Evolutionary conservation across 2,113 vertebrate genomes (phyloP).

Genomic region (Pandion haliaetus): DNA sequence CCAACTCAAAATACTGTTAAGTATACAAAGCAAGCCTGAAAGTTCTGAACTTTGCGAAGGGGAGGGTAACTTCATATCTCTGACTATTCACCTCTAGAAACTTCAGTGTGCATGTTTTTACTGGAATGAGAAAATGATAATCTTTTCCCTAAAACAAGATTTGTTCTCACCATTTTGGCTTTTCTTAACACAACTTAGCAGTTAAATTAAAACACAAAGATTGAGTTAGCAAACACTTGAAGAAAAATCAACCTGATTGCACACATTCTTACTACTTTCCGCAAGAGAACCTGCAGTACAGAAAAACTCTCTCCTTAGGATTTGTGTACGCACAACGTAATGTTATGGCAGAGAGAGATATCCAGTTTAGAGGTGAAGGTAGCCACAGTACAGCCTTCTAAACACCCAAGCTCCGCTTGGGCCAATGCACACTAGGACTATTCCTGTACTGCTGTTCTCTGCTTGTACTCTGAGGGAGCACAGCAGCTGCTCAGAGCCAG

Average conservation of each 20-base stretch:
- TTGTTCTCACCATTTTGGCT: not conserved
- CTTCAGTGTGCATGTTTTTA: not conserved
- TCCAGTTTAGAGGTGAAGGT: not conserved
- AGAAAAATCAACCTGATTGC: not conserved
- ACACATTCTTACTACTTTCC: not conserved
- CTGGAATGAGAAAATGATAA: not conserved
- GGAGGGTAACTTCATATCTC: not conserved
- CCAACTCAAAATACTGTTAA: not conserved
- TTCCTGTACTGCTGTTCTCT: not conserved
- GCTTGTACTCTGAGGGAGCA: not conserved
- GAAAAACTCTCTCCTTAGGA: not conserved
- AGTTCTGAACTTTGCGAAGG: not conserved
- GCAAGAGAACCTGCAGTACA: not conserved
- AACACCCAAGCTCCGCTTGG: not conserved
- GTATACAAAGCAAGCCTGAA: not conserved
- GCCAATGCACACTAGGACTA: not conserved
- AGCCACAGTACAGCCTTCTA: not conserved
- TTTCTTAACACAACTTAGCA: not conserved
- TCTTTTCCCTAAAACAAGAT: not conserved
- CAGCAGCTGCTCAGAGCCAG: not conserved
- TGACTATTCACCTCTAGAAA: not conserved
- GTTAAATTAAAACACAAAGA: not conserved
- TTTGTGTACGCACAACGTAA: not conserved
- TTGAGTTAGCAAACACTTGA: not conserved
- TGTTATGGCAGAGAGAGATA: not conserved